Conservation (phyloP, 1,140 invertebrate genomes). For the Sycophaga agraensis region DNA sequence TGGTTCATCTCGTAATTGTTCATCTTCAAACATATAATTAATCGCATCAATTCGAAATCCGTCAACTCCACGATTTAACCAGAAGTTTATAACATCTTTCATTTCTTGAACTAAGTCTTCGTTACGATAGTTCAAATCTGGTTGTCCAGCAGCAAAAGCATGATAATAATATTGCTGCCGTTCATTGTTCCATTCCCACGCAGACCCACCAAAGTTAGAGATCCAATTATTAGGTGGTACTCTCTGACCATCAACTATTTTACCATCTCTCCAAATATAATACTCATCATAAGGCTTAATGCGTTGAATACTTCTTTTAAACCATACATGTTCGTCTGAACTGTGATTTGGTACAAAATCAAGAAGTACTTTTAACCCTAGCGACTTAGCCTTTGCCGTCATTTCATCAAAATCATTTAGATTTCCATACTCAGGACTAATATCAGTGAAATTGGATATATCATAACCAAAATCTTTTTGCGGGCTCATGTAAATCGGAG, state of each 20-base stretch:
- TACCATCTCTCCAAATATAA: slow-evolving; percentile 69
- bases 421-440: slow-evolving; percentile 51
- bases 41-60: slow-evolving; percentile 72
- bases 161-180: slow-evolving; percentile 65
- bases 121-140: slow-evolving; percentile 72
- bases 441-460: slow-evolving; percentile 30
- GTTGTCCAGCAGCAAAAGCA: slow-evolving; percentile 64
- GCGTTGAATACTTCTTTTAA: slow-evolving; percentile 62
- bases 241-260: slow-evolving; percentile 38
- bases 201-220: slow-evolving; percentile 52
- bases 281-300: slow-evolving; percentile 67
- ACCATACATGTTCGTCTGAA: slow-evolving; percentile 72
- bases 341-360: slow-evolving; percentile 38
- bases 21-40: slow-evolving; percentile 61
- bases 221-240: slow-evolving; percentile 50
- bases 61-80: slow-evolving; percentile 69
- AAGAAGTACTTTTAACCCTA: slow-evolving; percentile 32
- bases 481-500: slow-evolving; percentile 62
- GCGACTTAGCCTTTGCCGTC: background rate
- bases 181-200: slow-evolving; percentile 61
- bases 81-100: slow-evolving; percentile 62
- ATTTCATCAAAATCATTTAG: no score
- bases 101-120: slow-evolving; percentile 60
- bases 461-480: slow-evolving; percentile 62
- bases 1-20: slow-evolving; percentile 62